phyloP scores from a whole-genome alignment of 2,888 invertebrate genomes.

The Periphyllus acericola region DNA sequence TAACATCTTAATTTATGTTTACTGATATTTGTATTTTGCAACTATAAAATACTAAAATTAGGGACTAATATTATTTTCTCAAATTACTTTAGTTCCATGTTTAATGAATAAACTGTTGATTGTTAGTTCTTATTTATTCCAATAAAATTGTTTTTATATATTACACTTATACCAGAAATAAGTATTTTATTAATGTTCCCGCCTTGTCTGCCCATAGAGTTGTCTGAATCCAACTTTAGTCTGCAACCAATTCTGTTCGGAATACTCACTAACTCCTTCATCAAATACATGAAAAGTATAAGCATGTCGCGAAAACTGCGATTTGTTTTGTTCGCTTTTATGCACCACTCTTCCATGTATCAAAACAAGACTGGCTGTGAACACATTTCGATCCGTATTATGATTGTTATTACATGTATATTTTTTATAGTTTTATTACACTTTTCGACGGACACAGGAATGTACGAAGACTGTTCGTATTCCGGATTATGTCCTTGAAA shows the following conservation, averaged over 20 bases:
- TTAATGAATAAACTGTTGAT: too few relatives aligned
- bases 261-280: slow-evolving; percentile 77
- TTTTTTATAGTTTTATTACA: slow-evolving; percentile 70
- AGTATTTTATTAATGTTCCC: neutral
- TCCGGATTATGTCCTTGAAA: slow-evolving; percentile 77
- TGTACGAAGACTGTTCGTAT: slow-evolving; percentile 80
- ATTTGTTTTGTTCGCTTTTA: slow-evolving; percentile 87
- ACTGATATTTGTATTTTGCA: too few relatives aligned
- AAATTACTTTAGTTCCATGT: too few relatives aligned
- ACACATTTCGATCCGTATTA: neutral
- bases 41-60: too few relatives aligned
- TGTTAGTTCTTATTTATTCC: too few relatives aligned
- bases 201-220: neutral
- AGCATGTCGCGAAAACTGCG: slow-evolving; percentile 84
- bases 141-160: too few relatives aligned
- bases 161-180: too few relatives aligned
- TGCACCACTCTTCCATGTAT: slow-evolving; percentile 95
- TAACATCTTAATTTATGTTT: too few relatives aligned
- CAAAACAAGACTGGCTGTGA: slow-evolving; percentile 82
- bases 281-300: slow-evolving; percentile 97
- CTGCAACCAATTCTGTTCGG: slow-evolving; percentile 88
- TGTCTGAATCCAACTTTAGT: slow-evolving; percentile 75
- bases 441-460: slow-evolving; percentile 83
- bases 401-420: neutral
- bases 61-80: too few relatives aligned